Evolutionary conservation across 2,888 invertebrate species (phyloP).

Genomic region (Drosophila yooni): DNA sequence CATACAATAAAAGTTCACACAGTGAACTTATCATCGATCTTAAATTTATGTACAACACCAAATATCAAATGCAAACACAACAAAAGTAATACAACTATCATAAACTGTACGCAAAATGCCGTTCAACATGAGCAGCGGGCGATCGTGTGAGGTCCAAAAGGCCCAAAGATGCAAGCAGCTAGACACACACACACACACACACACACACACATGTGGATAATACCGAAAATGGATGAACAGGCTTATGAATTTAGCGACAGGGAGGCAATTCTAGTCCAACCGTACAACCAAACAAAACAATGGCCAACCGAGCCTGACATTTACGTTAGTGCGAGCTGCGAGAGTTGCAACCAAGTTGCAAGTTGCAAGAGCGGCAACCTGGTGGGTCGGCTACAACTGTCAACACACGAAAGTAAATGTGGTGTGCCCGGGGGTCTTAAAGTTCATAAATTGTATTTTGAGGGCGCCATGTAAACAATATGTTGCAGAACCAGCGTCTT

Average conservation of each 20-base stretch:
- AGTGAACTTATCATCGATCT: conserved; percentile 58
- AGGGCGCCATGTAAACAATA: conserved; percentile 74
- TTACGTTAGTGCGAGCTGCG: conserved; percentile 49
- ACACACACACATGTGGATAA: conserved; percentile 36
- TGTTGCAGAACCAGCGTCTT: conserved; percentile 55
- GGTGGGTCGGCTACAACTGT: conserved; percentile 68
- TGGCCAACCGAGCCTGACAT: conserved; percentile 61
- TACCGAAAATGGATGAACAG: conserved; percentile 69
- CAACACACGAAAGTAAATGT: conserved; percentile 79
- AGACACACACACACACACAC: conserved; percentile 27
- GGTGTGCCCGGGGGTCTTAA: conserved; percentile 43
- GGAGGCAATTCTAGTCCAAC: conserved; percentile 44
- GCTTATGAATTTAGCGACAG: conserved; percentile 42
- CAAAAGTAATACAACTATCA: conserved; percentile 41
- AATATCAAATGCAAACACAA: conserved; percentile 28
- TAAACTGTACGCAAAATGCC: conserved; percentile 68
- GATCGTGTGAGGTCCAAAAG: conserved; percentile 70
- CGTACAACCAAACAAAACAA: conserved; percentile 31
- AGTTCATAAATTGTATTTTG: conserved; percentile 74
- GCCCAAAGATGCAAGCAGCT: conserved; percentile 27
- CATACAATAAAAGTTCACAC: conserved; percentile 28
- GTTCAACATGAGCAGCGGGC: conserved; percentile 61
- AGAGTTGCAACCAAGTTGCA: conserved; percentile 19
- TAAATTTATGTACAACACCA: conserved; percentile 34
- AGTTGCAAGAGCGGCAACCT: conserved; percentile 31